Conservation (phyloP, 1,140 invertebrate species). For the Trachymyrmex cornetzi region DNA sequence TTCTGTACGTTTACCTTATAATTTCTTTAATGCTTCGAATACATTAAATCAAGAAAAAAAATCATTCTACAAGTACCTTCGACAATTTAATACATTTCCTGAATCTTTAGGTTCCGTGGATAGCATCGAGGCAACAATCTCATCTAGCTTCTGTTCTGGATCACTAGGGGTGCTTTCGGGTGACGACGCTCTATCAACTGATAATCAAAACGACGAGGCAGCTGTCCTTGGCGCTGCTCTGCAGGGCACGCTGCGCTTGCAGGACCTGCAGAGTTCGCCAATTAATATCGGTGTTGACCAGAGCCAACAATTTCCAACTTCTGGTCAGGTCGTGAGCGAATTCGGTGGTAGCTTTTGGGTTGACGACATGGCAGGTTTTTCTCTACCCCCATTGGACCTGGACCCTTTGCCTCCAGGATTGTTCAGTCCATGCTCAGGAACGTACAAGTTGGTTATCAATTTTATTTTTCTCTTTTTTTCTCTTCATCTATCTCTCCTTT, state of each 20-base stretch:
- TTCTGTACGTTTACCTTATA: not conserved
- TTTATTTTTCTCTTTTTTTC: not conserved
- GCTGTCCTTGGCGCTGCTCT: conserved; percentile 74
- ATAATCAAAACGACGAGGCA: conserved; percentile 80
- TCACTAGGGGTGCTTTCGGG: conserved; percentile 81
- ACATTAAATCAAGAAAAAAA: not conserved
- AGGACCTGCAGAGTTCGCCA: conserved; percentile 82
- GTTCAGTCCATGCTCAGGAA: conserved; percentile 90
- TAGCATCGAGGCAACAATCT: conserved; percentile 85
- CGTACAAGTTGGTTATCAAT: conserved; percentile 87
- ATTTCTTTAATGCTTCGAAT: not conserved
- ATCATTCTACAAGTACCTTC: not conserved
- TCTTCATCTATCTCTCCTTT: not conserved
- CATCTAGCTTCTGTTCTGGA: conserved; percentile 82
- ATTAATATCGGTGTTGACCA: conserved; percentile 81
- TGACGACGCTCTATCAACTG: conserved; percentile 79
- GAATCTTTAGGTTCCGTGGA: conserved; percentile 82
- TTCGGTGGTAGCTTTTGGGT: conserved; percentile 88
- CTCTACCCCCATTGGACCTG: conserved; percentile 91
- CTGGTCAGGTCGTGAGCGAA: conserved; percentile 81
- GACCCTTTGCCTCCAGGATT: conserved; percentile 89
- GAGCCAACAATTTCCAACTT: conserved; percentile 81
- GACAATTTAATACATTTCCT: not conserved
- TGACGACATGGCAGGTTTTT: conserved; percentile 94
- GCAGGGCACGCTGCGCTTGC: conserved; percentile 81